These are phyloP conservation scores for Hiodon tergisus DNA, from an alignment of 2,113 vertebrate species.

Conservation along the genomic window DNA sequence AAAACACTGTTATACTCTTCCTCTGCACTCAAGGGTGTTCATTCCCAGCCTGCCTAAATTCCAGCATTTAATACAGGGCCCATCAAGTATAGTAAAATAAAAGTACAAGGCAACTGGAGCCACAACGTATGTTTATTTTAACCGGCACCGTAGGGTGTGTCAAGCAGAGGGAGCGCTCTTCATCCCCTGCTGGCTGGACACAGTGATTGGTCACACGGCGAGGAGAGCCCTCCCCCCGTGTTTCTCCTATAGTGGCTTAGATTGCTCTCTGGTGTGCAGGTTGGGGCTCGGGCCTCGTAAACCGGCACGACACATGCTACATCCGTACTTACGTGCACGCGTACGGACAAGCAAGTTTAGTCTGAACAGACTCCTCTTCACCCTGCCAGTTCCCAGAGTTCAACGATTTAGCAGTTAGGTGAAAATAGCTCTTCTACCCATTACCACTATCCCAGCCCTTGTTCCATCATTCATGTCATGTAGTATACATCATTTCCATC, in stretches of 20 bases:
- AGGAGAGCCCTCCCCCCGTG: constrained; percentile 46
- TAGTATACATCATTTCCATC: too few relatives aligned
- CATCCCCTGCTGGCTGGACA: constrained; percentile 31
- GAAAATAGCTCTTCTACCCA: not conserved
- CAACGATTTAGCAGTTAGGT: not conserved
- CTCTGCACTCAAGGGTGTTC: not conserved
- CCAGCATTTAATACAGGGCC: constrained; percentile 11
- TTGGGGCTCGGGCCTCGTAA: constrained; percentile 54
- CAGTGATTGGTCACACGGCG: constrained; percentile 59
- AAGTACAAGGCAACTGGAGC: constrained; percentile 37
- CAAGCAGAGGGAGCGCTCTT: constrained; percentile 25
- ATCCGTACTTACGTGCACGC: constrained; percentile 18
- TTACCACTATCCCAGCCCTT: not conserved
- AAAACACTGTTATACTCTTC: not conserved
- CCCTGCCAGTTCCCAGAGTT: constrained; percentile 41
- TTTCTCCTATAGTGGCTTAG: constrained; percentile 60
- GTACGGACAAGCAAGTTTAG: too few relatives aligned
- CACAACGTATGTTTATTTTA: constrained; percentile 55
- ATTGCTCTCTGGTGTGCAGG: constrained; percentile 47
- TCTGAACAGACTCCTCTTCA: too few relatives aligned
- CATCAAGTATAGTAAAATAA: constrained; percentile 41
- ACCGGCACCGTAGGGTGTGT: constrained; percentile 13
- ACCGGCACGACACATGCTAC: constrained; percentile 57
- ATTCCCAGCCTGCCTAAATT: not conserved
- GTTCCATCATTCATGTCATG: too few relatives aligned